Evolutionary conservation across 2,888 invertebrate genomes (phyloP).

Genomic region (Lysandra coridon): DNA sequence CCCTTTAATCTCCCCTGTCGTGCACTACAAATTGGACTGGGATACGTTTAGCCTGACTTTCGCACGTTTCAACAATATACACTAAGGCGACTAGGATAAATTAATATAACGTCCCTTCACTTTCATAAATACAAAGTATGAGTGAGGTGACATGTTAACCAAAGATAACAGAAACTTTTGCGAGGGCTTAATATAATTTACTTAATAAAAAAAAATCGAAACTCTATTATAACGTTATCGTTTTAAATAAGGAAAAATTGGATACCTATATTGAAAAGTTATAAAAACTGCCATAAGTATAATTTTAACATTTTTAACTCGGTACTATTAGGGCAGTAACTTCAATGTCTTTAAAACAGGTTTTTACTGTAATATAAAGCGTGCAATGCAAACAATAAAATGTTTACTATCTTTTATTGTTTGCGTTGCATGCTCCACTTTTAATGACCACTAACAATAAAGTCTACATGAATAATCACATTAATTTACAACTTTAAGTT

Average conservation of each 20-base stretch:
- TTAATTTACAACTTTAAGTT: neutral
- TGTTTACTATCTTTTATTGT: neutral
- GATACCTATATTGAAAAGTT: no score
- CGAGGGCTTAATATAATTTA: no score
- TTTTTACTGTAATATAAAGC: neutral
- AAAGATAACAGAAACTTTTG: no score
- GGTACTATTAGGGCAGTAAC: neutral
- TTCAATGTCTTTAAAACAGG: neutral
- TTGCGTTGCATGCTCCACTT: neutral
- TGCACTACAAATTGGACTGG: slow-evolving; percentile 13
- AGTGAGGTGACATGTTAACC: no score
- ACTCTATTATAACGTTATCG: no score
- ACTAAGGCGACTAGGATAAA: no score
- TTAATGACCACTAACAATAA: neutral
- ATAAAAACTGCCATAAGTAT: no score
- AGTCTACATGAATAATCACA: neutral
- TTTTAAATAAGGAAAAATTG: no score
- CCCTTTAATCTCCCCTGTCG: slow-evolving; percentile 7
- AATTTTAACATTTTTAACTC: no score
- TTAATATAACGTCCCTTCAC: no score
- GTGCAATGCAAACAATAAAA: neutral
- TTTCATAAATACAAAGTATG: no score
- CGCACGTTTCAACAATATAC: neutral
- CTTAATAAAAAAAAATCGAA: no score
- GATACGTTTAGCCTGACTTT: neutral